Evolutionary conservation across 2,113 vertebrate species (phyloP), one percentile per base, ranked within the genome.

Genomic region (Oncorhynchus gorbuscha): DNA sequence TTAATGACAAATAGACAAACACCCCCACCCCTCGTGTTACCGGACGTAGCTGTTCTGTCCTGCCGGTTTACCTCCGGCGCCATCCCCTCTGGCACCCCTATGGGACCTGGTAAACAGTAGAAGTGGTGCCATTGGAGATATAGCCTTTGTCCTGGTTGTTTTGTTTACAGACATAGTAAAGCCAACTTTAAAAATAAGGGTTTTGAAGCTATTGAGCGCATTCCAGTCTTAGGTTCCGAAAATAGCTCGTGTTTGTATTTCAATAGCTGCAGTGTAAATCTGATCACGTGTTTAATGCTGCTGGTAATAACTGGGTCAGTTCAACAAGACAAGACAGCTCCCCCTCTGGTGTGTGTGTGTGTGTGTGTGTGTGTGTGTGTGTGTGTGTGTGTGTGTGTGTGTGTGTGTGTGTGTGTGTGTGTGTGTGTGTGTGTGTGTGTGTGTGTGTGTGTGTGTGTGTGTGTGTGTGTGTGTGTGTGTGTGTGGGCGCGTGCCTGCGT

Each of bases 151-250:
- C n/a, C 6, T 11, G 3, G n/a, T n/a, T 22, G 30, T 32, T 18
- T 3, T 64, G n/a, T 3, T n/a, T 22, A 30, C 4, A 14, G 7
- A 59, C 28, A 9, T 4, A 62, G 28, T 62, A 62, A 49, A 62
- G 35, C 49, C 64, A 61, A 81, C 48, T 82, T 80, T 75, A 30
- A 62, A 72, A 81, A 83, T 70, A 70, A 72, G 78, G 75, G 48
- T 75, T 67, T 73, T n/a, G 45, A 22, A 26, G 69, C 16, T 71
- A 26, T n/a, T 51, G 51, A n/a, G 8, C 6, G 11, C 51, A 24
- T 32, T 65, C 32, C 7, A 24, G 28, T 74, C 13, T 73, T 14
- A 80, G 18, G 24, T 61, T 83, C 72, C 78, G 66, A 61, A 85
- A 78, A 67, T 70, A 76, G 71, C 14, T 55, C 0, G 70, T 26